Evolutionary conservation across 1,140 invertebrate genomes (phyloP), one percentile per base, ranked within the genome.

Genomic region (Campoletis sonorensis): DNA sequence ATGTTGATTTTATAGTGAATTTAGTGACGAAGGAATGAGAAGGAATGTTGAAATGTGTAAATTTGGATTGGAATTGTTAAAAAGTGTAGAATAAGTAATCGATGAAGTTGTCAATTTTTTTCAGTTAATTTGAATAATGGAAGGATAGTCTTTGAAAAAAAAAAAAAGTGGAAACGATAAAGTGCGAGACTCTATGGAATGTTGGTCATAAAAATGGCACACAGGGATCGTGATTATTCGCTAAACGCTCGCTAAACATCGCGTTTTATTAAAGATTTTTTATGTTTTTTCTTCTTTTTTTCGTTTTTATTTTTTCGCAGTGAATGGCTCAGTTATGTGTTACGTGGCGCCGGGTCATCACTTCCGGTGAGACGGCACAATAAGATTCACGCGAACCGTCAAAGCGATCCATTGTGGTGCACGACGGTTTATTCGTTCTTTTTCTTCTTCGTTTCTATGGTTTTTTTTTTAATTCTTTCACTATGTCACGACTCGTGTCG

Each of bases 261-360:
- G 13, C 54, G 54, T 58, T 58, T n/a, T n/a, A n/a, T 58, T 23
- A n/a, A 0, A n/a, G 54, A 58, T 58, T 58, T 58, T 2, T 58
- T 4, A 21, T 58, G 4, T n/a, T 58, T 58, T 58, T 4, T 58
- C 21, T 58, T n/a, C 21, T 58, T 58, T 58, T 21, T 58, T 1
- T n/a, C n/a, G n/a, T n/a, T 7, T 7, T 58, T 4, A 58, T 58
- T 58, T 58, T 58, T 58, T 58, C 54, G 18, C 54, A 23, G 54
- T 58, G 21, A 23, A 58, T 58, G 54, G 54, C 54, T 58, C 54
- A 45, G 40, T 45, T 45, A 45, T 45, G 13, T 21, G 54, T 58
- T 58, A 58, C 54, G 54, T 58, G 54, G 54, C 54, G 54, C 54
- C 54, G 54, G 54, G 54, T 58, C 54, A n/a, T 58, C 54, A 58